Base-by-base conservation (phyloP, 1,140 invertebrate species). In the Antheraea mylitta region DNA sequence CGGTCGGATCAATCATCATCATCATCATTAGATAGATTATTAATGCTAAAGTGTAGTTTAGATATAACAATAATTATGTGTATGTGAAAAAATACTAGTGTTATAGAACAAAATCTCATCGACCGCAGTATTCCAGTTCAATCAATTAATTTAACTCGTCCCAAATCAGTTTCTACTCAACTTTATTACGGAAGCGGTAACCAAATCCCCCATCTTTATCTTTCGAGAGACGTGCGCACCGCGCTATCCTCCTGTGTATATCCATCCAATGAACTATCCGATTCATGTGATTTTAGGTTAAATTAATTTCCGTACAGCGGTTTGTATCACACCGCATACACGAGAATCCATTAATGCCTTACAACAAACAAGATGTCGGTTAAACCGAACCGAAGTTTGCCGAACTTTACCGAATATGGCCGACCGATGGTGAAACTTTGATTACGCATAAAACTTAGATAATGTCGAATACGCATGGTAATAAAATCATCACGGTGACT, bases 221-320 rank as follows among this genome's bases (percentile, higher is more conserved):
- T 53, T 53, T 53, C 45, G 45, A 53, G 11, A 53, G 45, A 5
- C 16, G 45, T 53, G 11, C 16, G 16, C 11, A 53, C 16, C 45
- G 45, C 16, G 16, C 45, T 53, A 53, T 53, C 45, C 45, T 53
- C 45, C 45, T n/a, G 45, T 53, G 45, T 53, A 53, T 53, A 53
- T 53, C 45, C 45, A 13, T 53, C 45, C 7, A 53, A 53, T 13
- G 45, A 53, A 53, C 45, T 53, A 53, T 53, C 45, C 45, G 45
- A 53, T 53, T 53, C 13, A 53, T 53, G 45, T 53, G 45, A 53
- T 53, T 18, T 61, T 61, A 61, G 59, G 59, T 61, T 36, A 36
- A 61, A 61, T 61, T 61, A 61, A 61, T 61, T 61, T 61, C 59
- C 59, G 59, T 36, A 36, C 8, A 11, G 59, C 13, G 59, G 59